Evolutionary conservation across 2,888 invertebrate species (phyloP).

Genomic region (Heteromyza rotundicornis): DNA sequence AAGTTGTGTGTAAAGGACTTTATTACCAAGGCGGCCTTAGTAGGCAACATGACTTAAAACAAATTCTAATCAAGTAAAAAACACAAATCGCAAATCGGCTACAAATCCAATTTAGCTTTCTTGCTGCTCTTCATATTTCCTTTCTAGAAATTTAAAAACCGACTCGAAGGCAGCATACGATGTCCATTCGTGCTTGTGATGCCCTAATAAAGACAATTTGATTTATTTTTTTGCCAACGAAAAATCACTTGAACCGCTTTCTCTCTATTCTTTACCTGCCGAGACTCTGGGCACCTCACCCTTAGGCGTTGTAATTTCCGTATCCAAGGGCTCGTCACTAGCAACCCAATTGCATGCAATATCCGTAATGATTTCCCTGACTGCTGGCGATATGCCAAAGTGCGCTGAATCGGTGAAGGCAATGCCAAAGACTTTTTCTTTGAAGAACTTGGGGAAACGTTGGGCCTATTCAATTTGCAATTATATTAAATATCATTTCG

Average conservation of each 20-base stretch:
- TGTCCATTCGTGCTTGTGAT: slow-evolving; percentile 74
- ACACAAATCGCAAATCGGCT: background rate
- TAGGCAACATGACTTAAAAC: background rate
- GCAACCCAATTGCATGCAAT: slow-evolving; percentile 71
- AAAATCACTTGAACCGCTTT: too few species aligned
- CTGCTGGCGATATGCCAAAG: slow-evolving; percentile 36
- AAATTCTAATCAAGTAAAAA: background rate
- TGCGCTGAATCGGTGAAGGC: slow-evolving; percentile 82
- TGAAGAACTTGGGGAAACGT: slow-evolving; percentile 67
- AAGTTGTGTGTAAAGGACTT: background rate
- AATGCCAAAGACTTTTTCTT: slow-evolving; percentile 73
- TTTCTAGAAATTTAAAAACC: slow-evolving; percentile 70
- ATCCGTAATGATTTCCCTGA: slow-evolving; percentile 32
- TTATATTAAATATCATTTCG: background rate
- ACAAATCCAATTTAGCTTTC: background rate
- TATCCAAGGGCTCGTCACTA: slow-evolving; percentile 66
- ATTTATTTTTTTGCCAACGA: too few species aligned
- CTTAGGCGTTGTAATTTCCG: slow-evolving; percentile 62
- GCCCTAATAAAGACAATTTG: slow-evolving; percentile 63
- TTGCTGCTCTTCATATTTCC: slow-evolving; percentile 44
- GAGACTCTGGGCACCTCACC: slow-evolving; percentile 68
- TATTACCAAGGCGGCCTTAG: background rate
- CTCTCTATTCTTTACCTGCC: slow-evolving; percentile 66
- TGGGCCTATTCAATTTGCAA: slow-evolving; percentile 59
- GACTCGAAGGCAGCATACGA: slow-evolving; percentile 71